phyloP scores from a whole-genome alignment of 1,140 invertebrate species.

The Pachyrhynchus sulphureomaculatus region DNA sequence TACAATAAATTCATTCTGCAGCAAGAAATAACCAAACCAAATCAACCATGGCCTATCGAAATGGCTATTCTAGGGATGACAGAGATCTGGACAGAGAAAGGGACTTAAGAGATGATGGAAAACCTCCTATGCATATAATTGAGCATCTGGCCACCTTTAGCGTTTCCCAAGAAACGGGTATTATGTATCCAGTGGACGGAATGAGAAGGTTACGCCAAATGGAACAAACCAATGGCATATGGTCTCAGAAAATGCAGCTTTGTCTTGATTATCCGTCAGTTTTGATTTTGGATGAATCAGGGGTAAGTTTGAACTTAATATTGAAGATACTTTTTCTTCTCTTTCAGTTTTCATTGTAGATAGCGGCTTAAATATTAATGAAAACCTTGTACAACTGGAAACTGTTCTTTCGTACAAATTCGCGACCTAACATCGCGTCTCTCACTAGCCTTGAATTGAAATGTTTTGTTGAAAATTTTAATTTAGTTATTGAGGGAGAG shows the following conservation, averaged over 20 bases:
- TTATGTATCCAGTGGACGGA: constrained; percentile 90
- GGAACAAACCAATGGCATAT: constrained; percentile 97
- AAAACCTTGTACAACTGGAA: no score
- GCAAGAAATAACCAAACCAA: background rate
- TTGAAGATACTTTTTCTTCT: no score
- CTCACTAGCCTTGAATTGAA: no score
- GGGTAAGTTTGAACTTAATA: constrained; percentile 62
- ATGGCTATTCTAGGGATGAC: constrained; percentile 33
- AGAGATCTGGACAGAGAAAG: constrained; percentile 31
- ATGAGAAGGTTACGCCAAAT: constrained; percentile 91
- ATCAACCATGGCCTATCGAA: constrained; percentile 32
- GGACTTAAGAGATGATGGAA: constrained; percentile 53
- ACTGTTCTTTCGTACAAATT: no score
- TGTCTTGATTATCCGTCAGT: constrained; percentile 86
- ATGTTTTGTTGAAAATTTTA: no score
- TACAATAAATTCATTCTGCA: no score
- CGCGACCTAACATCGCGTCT: no score
- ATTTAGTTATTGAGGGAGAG: no score
- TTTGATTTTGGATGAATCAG: constrained; percentile 94
- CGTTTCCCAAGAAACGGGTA: constrained; percentile 83
- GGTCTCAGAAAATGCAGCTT: constrained; percentile 97
- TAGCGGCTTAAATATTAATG: no score
- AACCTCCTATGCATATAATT: constrained; percentile 80
- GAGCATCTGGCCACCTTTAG: constrained; percentile 98
- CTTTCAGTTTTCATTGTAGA: no score